Percentiles rank a stretch among this genome's conserved stretches.
Evolutionary conservation across 2,888 invertebrate species (phyloP).

Genomic region (Smittia aterrima): DNA sequence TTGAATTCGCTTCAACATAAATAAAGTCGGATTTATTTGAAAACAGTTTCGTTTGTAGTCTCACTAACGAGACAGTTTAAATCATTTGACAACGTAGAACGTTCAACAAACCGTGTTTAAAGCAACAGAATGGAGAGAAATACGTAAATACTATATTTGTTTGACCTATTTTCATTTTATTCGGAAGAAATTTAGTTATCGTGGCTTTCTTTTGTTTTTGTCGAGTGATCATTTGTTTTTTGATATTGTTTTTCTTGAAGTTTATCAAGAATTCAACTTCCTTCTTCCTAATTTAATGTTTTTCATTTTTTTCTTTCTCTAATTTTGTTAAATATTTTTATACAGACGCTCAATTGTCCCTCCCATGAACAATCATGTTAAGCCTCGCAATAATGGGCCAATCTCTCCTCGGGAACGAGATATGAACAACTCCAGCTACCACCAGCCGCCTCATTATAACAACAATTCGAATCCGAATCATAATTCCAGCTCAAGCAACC

Average conservation of each 20-base stretch:
- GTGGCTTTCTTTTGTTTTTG: too few relatives aligned
- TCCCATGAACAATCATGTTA: slow-evolving; percentile 13
- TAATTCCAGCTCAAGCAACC: neutral
- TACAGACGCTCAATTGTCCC: slow-evolving; percentile 32
- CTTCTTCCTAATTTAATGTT: too few relatives aligned
- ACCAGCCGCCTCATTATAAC: slow-evolving; percentile 7
- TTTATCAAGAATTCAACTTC: too few relatives aligned
- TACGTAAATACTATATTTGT: slow-evolving; percentile 10
- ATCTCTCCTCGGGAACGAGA: slow-evolving; percentile 21
- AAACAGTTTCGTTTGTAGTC: too few relatives aligned
- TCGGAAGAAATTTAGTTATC: neutral
- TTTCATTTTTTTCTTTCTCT: too few relatives aligned
- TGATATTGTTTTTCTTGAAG: too few relatives aligned
- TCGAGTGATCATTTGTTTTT: too few relatives aligned
- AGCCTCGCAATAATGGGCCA: slow-evolving; percentile 28
- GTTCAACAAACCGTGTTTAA: neutral
- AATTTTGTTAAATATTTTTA: too few relatives aligned
- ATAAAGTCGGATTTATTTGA: too few relatives aligned
- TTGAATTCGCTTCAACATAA: too few relatives aligned
- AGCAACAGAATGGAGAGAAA: slow-evolving; percentile 25
- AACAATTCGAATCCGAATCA: neutral
- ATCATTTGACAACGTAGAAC: neutral
- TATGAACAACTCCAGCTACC: slow-evolving; percentile 10
- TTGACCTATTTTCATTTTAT: slow-evolving; percentile 32
- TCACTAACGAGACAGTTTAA: too few relatives aligned